Base-by-base conservation (phyloP, 2,888 invertebrate species). In the Cinara cedri region DNA sequence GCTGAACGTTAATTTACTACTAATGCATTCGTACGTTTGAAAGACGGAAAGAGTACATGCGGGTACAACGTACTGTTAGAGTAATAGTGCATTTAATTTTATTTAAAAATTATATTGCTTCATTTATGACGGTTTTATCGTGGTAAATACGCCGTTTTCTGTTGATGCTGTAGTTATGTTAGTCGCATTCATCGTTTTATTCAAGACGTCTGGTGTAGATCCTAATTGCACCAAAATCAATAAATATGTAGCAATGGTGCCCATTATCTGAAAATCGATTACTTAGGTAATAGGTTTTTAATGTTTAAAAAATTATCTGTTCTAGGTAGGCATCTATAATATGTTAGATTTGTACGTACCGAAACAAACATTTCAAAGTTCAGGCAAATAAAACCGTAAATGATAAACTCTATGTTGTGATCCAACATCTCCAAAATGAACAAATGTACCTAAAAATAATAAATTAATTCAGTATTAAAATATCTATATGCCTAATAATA, bases 361-460 rank as follows among this genome's bases (percentile, higher is more conserved):
- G 78, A 70, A 42, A 78, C 68, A 42, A 78, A 78, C 68, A 70
- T 70, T 49, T 57, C 60, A 21, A 78, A 78, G 21, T 78, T 60
- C 9, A 78, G 26, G 16, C 26, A 51, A 21, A 78, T 78, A n/a
- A 78, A 78, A 46, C 62, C 78, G 16, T 78, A 78, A 51, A 78
- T 60, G n/a, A 78, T 24, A 62, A 78, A 78, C 1, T 78, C 70
- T 9, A 70, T 62, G 21, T 78, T 78, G 21, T 21, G 57, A 19
- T 78, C 78, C 16, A 70, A 21, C 78, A 78, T 70, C 21, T 78
- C 78, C 49, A 78, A 60, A 70, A 78, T 60, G 13, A 78, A 78
- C 21, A 70, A 16, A 14, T 78, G 68, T 24, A 78, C 14, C 78
- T 78, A 16, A 34, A 70, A 70, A 62, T 8, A 72, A 57, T 34